A percentile compares a stretch with the other conserved stretches of the same genome.
Evolutionary conservation across 2,888 invertebrate genomes (phyloP).

Genomic region (Suillia variegata): DNA sequence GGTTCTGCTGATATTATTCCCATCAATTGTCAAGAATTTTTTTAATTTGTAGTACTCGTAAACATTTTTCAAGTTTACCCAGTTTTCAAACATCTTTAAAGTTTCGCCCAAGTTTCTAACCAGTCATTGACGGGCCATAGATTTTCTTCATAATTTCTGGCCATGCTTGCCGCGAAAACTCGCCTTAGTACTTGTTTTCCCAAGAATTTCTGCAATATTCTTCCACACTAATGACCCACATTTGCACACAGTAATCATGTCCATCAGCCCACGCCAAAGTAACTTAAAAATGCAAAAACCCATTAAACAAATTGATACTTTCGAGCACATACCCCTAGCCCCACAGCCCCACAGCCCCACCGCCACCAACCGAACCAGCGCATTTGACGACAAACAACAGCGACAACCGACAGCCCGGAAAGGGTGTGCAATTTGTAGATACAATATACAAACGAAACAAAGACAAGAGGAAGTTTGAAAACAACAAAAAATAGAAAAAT

Average conservation of each 20-base stretch:
- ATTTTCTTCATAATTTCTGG: no score
- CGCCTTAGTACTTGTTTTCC: no score
- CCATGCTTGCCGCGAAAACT: no score
- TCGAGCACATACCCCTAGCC: slow-evolving; percentile 8
- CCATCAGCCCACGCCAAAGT: background rate
- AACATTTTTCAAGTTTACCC: no score
- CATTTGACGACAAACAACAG: background rate
- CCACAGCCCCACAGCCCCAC: slow-evolving; percentile 9
- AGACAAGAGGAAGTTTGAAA: background rate
- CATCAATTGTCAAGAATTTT: no score
- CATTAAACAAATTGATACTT: slow-evolving; percentile 29
- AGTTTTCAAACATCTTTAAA: no score
- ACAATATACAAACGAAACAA: background rate
- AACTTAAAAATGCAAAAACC: slow-evolving; percentile 26
- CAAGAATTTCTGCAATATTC: no score
- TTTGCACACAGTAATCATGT: background rate
- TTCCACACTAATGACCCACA: slow-evolving; percentile 15
- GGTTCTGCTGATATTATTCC: no score
- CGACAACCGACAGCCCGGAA: background rate
- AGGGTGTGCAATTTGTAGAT: slow-evolving; percentile 1
- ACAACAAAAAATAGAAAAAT: background rate
- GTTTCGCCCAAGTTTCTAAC: no score
- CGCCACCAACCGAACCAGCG: background rate
- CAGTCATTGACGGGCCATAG: no score
- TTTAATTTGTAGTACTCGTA: no score